Evolutionary conservation across 2,888 invertebrate genomes (phyloP).

Genomic region (Vannuccia rotundouncinata): DNA sequence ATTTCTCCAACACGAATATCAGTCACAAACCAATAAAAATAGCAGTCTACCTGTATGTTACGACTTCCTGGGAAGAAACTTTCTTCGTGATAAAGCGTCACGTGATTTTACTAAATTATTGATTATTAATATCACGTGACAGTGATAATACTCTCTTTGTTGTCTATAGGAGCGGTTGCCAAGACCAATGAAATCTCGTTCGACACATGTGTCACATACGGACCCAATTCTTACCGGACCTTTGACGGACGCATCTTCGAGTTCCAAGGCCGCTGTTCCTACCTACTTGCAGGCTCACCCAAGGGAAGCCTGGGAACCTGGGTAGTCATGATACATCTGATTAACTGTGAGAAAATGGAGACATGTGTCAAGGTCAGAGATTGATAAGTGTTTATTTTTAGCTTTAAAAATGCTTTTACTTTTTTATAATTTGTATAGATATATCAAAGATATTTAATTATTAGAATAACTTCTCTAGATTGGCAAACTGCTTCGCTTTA

Average conservation of each 20-base stretch:
- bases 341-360: slow-evolving; percentile 41
- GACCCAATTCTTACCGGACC: slow-evolving; percentile 63
- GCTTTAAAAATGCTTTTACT: neutral
- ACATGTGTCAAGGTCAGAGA: slow-evolving; percentile 40
- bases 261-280: slow-evolving; percentile 67
- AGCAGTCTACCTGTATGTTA: no score
- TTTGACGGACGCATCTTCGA: slow-evolving; percentile 73
- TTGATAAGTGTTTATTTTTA: neutral
- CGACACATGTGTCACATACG: slow-evolving; percentile 38
- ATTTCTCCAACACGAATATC: no score
- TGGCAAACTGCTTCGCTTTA: no score
- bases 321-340: slow-evolving; percentile 36
- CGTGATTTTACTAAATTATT: no score
- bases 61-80: no score
- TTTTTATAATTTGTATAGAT: no score
- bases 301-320: slow-evolving; percentile 10
- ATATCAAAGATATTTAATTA: no score
- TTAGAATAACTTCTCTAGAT: no score
- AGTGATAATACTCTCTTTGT: no score
- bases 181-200: slow-evolving; percentile 27
- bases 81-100: no score
- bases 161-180: neutral
- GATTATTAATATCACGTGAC: no score
- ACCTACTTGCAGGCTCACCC: slow-evolving; percentile 62
- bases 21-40: no score